Evolutionary conservation across 2,888 invertebrate species (phyloP).

Genomic region (Tenthredo scrophulariae): DNA sequence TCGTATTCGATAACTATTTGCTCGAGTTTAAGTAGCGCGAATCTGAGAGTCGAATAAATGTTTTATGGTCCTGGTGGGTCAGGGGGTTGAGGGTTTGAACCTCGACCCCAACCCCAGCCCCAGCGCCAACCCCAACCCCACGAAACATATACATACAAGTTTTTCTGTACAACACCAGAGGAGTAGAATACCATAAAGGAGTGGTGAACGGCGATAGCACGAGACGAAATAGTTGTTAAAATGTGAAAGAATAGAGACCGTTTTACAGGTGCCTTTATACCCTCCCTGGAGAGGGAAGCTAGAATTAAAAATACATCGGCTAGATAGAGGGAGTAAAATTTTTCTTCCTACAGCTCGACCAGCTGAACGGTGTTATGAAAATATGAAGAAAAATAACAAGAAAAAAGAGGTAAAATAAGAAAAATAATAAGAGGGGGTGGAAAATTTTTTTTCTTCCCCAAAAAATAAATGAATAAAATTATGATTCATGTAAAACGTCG

Average conservation of each 20-base stretch:
- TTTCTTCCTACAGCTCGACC: too few relatives aligned
- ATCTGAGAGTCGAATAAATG: conserved; percentile 50
- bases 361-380: too few relatives aligned
- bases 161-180: not conserved
- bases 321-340: not conserved
- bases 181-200: not conserved
- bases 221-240: not conserved
- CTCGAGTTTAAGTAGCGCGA: conserved; percentile 28
- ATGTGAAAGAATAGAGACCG: conserved; percentile 29
- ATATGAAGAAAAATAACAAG: too few relatives aligned
- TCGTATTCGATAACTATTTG: conserved; percentile 47
- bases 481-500: too few relatives aligned
- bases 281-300: not conserved
- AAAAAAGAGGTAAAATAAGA: too few relatives aligned
- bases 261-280: not conserved
- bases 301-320: not conserved
- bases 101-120: not conserved
- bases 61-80: conserved; percentile 1
- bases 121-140: not conserved
- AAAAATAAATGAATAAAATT: too few relatives aligned
- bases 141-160: not conserved
- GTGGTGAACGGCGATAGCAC: not conserved
- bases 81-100: not conserved
- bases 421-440: too few relatives aligned
- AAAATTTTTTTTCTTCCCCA: too few relatives aligned